A percentile compares a stretch with the other conserved stretches of the same genome.
These are phyloP conservation scores for Gobio gobio DNA, from an alignment of 2,113 vertebrate genomes.

Conservation along the genomic window DNA sequence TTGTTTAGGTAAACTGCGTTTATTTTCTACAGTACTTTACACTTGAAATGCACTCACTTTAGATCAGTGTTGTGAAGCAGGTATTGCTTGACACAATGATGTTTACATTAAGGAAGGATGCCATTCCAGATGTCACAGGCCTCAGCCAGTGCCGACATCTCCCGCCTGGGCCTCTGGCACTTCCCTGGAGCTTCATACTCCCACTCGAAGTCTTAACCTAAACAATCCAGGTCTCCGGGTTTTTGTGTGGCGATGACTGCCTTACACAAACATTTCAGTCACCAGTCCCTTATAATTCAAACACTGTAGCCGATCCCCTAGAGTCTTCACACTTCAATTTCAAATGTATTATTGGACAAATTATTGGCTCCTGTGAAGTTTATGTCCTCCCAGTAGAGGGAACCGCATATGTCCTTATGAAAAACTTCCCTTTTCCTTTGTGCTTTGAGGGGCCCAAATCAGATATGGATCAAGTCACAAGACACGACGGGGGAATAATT, in stretches of 20 bases:
- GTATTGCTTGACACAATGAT: not conserved
- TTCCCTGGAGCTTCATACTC: constrained; percentile 31
- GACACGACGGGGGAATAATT: constrained; percentile 15
- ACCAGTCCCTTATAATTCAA: not conserved
- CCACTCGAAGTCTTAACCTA: constrained; percentile 29
- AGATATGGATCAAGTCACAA: constrained; percentile 42
- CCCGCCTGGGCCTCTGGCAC: constrained; percentile 15
- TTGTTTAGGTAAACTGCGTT: not conserved
- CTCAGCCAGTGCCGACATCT: constrained; percentile 6
- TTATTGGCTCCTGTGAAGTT: not conserved
- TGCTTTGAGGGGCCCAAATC: constrained; percentile 2
- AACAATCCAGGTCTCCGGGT: constrained; percentile 24
- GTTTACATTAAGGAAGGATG: constrained; percentile 9
- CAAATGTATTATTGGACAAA: not conserved
- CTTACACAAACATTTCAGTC: constrained; percentile 5
- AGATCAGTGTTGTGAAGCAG: not conserved
- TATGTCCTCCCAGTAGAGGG: not conserved
- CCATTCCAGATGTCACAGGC: constrained; percentile 16
- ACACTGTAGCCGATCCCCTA: not conserved
- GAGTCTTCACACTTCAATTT: not conserved
- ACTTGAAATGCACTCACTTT: not conserved
- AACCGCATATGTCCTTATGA: not conserved
- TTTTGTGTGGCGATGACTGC: constrained; percentile 1
- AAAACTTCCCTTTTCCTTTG: constrained; percentile 7
- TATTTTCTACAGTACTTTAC: not conserved